Conservation (phyloP, 2,113 vertebrate genomes). For the Alligator mississippiensis region DNA sequence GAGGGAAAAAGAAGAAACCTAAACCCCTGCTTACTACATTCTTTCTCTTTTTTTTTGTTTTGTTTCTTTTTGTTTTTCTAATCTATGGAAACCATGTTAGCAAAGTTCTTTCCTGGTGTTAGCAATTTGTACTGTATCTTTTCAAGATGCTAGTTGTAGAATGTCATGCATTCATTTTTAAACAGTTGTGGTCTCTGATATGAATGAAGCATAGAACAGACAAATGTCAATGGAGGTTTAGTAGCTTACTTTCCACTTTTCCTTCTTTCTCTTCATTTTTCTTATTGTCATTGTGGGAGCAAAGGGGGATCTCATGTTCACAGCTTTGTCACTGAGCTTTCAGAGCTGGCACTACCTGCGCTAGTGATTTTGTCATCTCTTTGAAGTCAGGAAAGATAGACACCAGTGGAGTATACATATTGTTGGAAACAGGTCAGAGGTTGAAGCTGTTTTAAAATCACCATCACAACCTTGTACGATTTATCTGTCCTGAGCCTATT, state of each 20-base stretch:
- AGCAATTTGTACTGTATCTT: constrained; percentile 69
- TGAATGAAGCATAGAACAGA: constrained; percentile 71
- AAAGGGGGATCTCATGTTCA: constrained; percentile 27
- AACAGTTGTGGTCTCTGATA: constrained; percentile 72
- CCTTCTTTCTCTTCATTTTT: neutral
- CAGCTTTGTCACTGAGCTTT: constrained; percentile 3
- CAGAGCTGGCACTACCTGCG: constrained; percentile 20
- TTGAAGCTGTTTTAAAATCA: neutral
- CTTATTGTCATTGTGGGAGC: constrained; percentile 33
- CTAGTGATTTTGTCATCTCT: neutral
- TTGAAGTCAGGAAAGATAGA: neutral
- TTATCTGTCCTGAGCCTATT: neutral
- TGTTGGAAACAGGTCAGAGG: neutral
- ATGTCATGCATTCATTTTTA: constrained; percentile 84
- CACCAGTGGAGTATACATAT: neutral
- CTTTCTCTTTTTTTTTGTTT: constrained; percentile 64
- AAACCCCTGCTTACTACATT: constrained; percentile 48
- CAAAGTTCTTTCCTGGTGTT: constrained; percentile 42
- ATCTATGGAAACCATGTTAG: constrained; percentile 41
- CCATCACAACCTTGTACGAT: too few relatives aligned
- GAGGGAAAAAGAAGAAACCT: constrained; percentile 37
- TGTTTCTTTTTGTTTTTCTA: constrained; percentile 71
- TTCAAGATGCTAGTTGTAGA: constrained; percentile 73
- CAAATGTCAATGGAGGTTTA: constrained; percentile 74
- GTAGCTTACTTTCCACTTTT: constrained; percentile 49